Conservation (phyloP, 2,888 invertebrate species). For the Tetragnatha montana region DNA sequence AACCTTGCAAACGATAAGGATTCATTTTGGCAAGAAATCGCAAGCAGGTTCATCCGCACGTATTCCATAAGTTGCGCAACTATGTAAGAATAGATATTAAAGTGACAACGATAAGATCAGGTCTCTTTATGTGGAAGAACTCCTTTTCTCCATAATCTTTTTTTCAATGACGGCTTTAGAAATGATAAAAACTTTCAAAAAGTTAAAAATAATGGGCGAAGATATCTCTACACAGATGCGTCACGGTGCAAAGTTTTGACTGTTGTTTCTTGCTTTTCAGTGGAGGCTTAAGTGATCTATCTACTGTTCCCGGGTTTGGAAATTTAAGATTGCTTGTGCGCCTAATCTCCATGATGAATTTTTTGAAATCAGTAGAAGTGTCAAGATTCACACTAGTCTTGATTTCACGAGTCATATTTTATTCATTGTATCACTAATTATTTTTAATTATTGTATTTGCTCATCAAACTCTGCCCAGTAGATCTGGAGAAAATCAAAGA, state of each 20-base stretch:
- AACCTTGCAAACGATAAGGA: too few species aligned
- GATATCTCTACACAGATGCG: neutral
- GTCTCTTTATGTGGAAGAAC: neutral
- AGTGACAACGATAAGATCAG: constrained; percentile 1
- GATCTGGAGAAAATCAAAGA: too few species aligned
- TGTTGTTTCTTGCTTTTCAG: neutral
- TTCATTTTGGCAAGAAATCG: neutral
- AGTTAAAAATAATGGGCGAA: constrained; percentile 4
- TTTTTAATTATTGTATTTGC: too few species aligned
- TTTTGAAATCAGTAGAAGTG: too few species aligned
- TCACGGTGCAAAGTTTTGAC: constrained; percentile 26
- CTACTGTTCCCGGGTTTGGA: too few species aligned
- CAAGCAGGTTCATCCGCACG: neutral
- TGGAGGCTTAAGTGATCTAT: constrained; percentile 1
- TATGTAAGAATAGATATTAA: neutral
- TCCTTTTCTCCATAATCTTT: neutral
- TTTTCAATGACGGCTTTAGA: neutral
- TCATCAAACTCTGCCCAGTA: too few species aligned
- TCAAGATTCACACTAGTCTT: too few species aligned
- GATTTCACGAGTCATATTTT: too few species aligned
- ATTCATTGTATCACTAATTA: too few species aligned
- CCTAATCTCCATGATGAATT: too few species aligned
- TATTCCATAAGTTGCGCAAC: neutral
- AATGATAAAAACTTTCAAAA: neutral
- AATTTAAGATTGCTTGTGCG: too few species aligned